phyloP scores from a whole-genome alignment of 2,797 vertebrate genomes.

The Gambusia yucatana region DNA sequence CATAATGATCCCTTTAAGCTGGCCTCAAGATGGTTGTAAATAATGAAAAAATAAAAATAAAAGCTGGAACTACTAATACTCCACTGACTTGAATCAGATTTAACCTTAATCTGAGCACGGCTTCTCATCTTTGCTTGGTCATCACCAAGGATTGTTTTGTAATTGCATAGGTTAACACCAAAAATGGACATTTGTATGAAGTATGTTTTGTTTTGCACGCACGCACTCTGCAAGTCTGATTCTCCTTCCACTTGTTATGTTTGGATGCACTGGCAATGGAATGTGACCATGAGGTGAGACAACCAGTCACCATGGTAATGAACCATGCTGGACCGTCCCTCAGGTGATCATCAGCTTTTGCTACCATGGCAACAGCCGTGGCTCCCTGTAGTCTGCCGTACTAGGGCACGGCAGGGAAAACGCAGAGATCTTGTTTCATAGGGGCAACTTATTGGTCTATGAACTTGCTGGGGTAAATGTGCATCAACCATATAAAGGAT shows the following conservation, averaged over 20 bases:
- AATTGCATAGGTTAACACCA: background rate
- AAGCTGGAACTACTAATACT: background rate
- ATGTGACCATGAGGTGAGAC: constrained; percentile 44
- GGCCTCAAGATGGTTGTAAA: background rate
- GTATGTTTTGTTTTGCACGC: background rate
- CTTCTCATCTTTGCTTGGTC: constrained; percentile 14
- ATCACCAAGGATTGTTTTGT: background rate
- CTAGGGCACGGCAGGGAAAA: constrained; percentile 27
- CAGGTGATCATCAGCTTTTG: constrained; percentile 54
- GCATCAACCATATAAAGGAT: background rate
- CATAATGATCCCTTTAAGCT: background rate
- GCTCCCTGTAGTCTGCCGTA: constrained; percentile 57
- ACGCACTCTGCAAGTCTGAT: background rate
- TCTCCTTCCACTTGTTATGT: constrained; percentile 32
- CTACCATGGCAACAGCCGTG: constrained; percentile 69
- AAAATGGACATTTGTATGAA: background rate
- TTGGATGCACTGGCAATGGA: constrained; percentile 39
- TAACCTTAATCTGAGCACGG: constrained; percentile 4
- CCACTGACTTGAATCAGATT: constrained; percentile 25
- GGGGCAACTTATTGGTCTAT: constrained; percentile 9
- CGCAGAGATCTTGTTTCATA: constrained; percentile 9
- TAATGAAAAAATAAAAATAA: background rate
- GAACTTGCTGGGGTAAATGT: constrained; percentile 1
- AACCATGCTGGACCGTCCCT: constrained; percentile 65
- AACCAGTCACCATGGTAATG: constrained; percentile 69